Evolutionary conservation across 2,113 vertebrate genomes (phyloP).

Genomic region (Cheirogaleus medius): DNA sequence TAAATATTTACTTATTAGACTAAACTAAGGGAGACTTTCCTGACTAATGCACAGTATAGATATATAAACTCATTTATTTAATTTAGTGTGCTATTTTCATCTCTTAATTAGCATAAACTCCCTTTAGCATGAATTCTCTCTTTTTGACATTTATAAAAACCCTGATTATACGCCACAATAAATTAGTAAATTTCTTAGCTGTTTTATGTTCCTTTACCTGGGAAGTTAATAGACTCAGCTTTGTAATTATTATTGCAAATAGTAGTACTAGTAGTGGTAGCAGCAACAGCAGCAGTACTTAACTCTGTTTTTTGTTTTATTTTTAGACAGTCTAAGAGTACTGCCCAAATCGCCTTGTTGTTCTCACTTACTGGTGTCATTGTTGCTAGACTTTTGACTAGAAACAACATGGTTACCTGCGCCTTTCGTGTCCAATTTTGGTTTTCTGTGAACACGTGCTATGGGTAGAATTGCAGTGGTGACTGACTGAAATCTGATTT

Average conservation of each 20-base stretch:
- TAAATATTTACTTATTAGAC: background rate
- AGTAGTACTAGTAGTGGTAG: background rate
- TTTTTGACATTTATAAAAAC: background rate
- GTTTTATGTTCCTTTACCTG: background rate
- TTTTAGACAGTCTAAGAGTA: background rate
- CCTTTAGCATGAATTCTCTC: background rate
- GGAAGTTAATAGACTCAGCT: background rate
- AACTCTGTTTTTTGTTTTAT: background rate
- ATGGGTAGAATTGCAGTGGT: accelerated
- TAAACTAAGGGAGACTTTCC: background rate
- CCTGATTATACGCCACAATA: background rate
- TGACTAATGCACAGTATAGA: background rate
- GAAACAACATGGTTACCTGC: accelerated
- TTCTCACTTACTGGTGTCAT: background rate
- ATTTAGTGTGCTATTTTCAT: background rate
- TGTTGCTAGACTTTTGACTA: background rate
- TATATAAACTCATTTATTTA: background rate
- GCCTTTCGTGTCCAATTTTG: no score
- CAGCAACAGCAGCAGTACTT: no score
- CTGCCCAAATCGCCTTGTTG: background rate
- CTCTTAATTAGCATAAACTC: background rate
- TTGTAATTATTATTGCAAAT: background rate
- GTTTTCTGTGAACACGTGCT: background rate
- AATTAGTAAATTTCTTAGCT: background rate
- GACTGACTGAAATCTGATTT: background rate